phyloP scores from a whole-genome alignment of 2,797 vertebrate species.

The Neosalanx taihuensis region DNA sequence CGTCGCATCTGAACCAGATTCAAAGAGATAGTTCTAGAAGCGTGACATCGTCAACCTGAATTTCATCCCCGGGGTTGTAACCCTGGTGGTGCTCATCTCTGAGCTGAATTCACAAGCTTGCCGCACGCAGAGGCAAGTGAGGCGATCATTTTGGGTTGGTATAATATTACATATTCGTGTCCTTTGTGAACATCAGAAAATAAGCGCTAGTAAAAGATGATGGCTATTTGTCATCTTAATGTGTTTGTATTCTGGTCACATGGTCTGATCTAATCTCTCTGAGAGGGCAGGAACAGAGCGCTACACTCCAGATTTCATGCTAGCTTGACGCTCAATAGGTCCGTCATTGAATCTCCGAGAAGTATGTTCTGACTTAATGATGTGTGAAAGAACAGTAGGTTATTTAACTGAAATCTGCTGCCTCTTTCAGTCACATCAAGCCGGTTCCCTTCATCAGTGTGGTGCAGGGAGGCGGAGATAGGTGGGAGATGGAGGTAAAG shows the following conservation, averaged over 20 bases:
- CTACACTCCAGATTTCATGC: neutral
- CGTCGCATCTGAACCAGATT: too few species aligned
- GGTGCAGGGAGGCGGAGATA: neutral
- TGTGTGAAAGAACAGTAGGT: conserved; percentile 1
- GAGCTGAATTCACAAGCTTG: too few species aligned
- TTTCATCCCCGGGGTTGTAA: too few species aligned
- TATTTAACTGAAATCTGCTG: neutral
- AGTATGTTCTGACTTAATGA: neutral
- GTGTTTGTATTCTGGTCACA: neutral
- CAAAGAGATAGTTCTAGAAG: too few species aligned
- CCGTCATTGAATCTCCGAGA: neutral
- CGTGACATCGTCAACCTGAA: too few species aligned
- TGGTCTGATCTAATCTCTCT: neutral
- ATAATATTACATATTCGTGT: neutral
- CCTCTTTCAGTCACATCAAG: neutral
- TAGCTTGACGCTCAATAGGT: neutral
- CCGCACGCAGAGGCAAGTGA: neutral
- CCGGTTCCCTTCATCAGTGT: neutral
- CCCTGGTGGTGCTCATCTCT: too few species aligned
- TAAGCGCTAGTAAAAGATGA: neutral
- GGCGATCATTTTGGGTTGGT: neutral
- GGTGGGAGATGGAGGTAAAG: neutral
- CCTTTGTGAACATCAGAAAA: neutral
- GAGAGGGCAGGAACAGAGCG: neutral
- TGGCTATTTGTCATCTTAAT: neutral